phyloP scores from a whole-genome alignment of 2,797 vertebrate species.

The Amblyopsis hoosieri region DNA sequence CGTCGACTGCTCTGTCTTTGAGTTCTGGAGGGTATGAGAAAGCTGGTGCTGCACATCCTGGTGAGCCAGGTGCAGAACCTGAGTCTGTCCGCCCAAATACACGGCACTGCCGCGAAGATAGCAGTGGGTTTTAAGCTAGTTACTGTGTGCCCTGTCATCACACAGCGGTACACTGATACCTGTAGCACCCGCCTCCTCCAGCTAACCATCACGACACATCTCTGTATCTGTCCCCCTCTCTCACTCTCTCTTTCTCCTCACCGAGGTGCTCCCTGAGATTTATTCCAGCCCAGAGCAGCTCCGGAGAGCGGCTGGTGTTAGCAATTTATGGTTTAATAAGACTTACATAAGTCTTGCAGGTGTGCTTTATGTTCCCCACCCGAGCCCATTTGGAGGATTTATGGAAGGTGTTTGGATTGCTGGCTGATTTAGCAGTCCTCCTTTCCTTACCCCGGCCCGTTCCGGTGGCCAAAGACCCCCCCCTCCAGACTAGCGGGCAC shows the following conservation, averaged over 20 bases:
- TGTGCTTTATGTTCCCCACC: constrained; percentile 83
- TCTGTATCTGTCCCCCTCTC: constrained; percentile 49
- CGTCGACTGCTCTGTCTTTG: constrained; percentile 35
- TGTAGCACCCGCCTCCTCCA: constrained; percentile 40
- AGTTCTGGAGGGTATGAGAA: constrained; percentile 6
- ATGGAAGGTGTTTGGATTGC: constrained; percentile 83
- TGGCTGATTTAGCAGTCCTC: constrained; percentile 83
- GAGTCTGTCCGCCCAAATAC: constrained; percentile 1
- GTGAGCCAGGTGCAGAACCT: constrained; percentile 9
- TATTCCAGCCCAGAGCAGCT: constrained; percentile 75
- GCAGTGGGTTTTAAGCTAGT: constrained; percentile 72
- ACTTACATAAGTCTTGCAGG: constrained; percentile 90
- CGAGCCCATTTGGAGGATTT: constrained; percentile 84
- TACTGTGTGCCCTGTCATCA: constrained; percentile 57
- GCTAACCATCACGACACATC: not conserved
- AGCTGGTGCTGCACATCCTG: constrained; percentile 29
- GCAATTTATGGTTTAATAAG: constrained; percentile 89
- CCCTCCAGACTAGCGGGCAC: constrained; percentile 61
- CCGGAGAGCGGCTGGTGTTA: constrained; percentile 74
- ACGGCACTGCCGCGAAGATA: constrained; percentile 57
- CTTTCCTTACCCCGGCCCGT: constrained; percentile 72
- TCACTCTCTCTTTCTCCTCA: constrained; percentile 69
- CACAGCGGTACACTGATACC: constrained; percentile 48
- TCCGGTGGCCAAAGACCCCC: constrained; percentile 62
- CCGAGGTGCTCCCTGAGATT: constrained; percentile 71